Conservation (phyloP, 2,888 invertebrate genomes). For the Subacronicta megacephala region DNA sequence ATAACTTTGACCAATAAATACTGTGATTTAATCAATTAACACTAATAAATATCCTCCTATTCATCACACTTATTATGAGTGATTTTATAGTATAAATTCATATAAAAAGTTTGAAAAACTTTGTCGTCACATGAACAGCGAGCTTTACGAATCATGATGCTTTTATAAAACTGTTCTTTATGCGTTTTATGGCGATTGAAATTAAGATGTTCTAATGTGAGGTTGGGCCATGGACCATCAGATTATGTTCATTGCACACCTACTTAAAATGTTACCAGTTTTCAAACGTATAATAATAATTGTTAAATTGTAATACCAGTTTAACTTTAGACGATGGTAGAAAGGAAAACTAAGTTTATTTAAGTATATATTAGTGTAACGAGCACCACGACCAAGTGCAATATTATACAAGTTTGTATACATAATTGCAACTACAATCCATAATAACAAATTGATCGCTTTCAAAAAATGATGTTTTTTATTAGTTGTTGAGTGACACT, state of each 20-base stretch:
- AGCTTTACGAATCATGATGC: slow-evolving; percentile 64
- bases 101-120: too few species aligned
- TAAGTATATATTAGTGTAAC: slow-evolving; percentile 2
- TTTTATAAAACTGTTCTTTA: slow-evolving; percentile 82
- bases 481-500: slow-evolving; percentile 19
- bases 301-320: slow-evolving; percentile 3
- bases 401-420: slow-evolving; percentile 9
- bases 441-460: slow-evolving; percentile 33
- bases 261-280: slow-evolving; percentile 43
- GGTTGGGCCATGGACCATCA: slow-evolving; percentile 51
- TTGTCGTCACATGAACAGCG: slow-evolving; percentile 55
- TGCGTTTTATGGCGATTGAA: slow-evolving; percentile 83
- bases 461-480: slow-evolving; percentile 18
- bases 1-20: too few species aligned
- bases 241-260: slow-evolving; percentile 50
- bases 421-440: slow-evolving; percentile 19
- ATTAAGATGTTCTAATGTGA: slow-evolving; percentile 84
- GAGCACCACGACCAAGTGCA: slow-evolving; percentile 15
- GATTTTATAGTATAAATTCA: too few species aligned
- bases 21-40: too few species aligned
- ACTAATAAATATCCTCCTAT: too few species aligned
- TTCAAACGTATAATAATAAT: slow-evolving; percentile 25
- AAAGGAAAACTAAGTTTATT: background rate
- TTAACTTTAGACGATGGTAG: background rate
- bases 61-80: too few species aligned